A percentile compares a stretch with the other conserved stretches of the same genome.
These are phyloP conservation scores for Babylonia areolata DNA, from an alignment of 1,140 invertebrate species.

Conservation along the genomic window DNA sequence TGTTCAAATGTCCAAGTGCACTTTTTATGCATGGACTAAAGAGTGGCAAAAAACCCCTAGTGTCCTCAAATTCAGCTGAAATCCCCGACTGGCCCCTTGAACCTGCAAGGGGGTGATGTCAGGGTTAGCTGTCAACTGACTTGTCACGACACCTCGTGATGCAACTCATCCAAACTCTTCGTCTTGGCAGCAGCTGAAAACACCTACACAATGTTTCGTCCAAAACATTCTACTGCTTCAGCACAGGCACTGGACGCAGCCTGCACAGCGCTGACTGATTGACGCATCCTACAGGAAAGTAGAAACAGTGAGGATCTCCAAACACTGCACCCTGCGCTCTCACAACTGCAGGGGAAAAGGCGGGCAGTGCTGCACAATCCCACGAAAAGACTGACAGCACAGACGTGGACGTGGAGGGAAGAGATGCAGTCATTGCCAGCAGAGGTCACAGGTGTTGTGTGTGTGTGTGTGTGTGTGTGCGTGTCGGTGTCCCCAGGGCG, in stretches of 20 bases:
- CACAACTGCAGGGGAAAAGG: not conserved
- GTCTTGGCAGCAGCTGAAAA: conserved; percentile 24
- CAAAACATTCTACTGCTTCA: not conserved
- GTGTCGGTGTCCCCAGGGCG: not conserved
- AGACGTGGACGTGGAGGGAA: not conserved
- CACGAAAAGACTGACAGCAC: not conserved
- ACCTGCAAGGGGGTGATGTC: conserved; percentile 35
- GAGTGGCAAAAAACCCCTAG: not conserved
- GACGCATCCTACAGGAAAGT: not conserved
- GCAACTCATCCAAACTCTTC: conserved; percentile 28
- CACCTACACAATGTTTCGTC: not conserved
- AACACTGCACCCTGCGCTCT: not conserved
- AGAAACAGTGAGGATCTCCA: not conserved
- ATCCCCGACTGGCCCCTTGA: conserved; percentile 21
- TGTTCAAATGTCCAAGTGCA: not conserved
- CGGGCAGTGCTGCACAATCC: not conserved
- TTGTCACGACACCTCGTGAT: no score
- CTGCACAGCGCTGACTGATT: not conserved
- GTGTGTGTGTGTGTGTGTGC: not conserved
- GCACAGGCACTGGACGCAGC: not conserved
- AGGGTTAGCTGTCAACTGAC: no score
- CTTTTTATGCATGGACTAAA: not conserved
- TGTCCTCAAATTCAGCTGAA: not conserved
- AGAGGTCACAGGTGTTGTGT: not conserved
- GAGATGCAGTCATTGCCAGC: no score